Evolutionary conservation across 2,888 invertebrate genomes (phyloP).

Genomic region (Crioceris asparagi): DNA sequence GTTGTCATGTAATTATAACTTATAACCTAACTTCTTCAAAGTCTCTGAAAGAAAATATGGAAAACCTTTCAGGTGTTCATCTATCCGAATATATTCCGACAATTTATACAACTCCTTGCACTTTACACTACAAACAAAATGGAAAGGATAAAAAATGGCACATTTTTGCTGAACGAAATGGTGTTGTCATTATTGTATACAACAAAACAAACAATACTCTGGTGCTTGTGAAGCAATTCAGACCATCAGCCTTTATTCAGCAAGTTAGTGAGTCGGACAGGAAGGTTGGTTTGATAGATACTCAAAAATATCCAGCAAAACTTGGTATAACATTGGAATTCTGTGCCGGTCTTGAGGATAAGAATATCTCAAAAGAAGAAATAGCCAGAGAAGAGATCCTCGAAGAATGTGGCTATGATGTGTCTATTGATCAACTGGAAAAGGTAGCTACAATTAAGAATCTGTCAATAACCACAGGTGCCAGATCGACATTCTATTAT

Average conservation of each 20-base stretch:
- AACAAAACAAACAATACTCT: slow-evolving; percentile 64
- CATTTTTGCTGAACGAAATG: slow-evolving; percentile 66
- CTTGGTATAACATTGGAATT: slow-evolving; percentile 76
- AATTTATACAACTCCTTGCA: slow-evolving; percentile 57
- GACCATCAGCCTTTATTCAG: slow-evolving; percentile 74
- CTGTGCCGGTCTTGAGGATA: slow-evolving; percentile 90
- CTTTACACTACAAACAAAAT: slow-evolving; percentile 61
- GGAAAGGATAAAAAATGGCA: slow-evolving; percentile 66
- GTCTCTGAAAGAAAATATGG: slow-evolving; percentile 27
- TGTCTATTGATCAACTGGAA: slow-evolving; percentile 50
- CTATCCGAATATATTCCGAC: slow-evolving; percentile 34
- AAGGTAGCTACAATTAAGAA: slow-evolving; percentile 61
- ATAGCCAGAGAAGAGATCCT: slow-evolving; percentile 76
- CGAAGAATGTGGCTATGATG: slow-evolving; percentile 90
- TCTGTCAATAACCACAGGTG: slow-evolving; percentile 64
- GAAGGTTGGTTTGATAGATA: slow-evolving; percentile 40
- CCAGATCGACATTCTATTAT: slow-evolving; percentile 70
- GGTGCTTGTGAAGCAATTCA: slow-evolving; percentile 79
- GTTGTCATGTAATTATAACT: too few relatives aligned
- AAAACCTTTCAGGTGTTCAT: slow-evolving; percentile 29
- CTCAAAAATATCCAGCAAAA: slow-evolving; percentile 51
- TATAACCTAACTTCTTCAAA: too few relatives aligned
- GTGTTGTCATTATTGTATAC: slow-evolving; percentile 72
- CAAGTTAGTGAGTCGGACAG: slow-evolving; percentile 45
- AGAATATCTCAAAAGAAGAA: slow-evolving; percentile 54